Base-by-base conservation (phyloP, 1,140 invertebrate genomes). In the Drosophila quadrilineata region DNA sequence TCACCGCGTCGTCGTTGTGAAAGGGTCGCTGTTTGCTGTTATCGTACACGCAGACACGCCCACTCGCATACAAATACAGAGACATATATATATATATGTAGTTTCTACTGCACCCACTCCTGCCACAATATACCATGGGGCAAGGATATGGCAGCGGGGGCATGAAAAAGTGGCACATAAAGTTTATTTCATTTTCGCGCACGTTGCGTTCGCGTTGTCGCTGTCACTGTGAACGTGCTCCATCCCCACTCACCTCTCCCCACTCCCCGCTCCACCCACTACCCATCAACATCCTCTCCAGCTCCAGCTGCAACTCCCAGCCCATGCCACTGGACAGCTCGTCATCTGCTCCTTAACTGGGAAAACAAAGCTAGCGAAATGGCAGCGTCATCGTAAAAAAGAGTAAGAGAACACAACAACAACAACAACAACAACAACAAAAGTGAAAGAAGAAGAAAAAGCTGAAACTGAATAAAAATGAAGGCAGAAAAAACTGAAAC, bases 181-280 rank as follows among this genome's bases (percentile, higher is more conserved):
- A 85, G 80, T 85, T 85, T 85, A 85, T 85, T 85, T 85, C 79
- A 85, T 85, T 85, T 85, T 85, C 80, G 79, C 74, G 77, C 79
- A 84, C 79, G 68, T 76, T 79, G 75, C 71, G 71, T 71, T 75
- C 72, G 45, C 67, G 43, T 71, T 67, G 72, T 75, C 71, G 76
- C 64, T 71, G 69, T 67, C 57, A 28, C 33, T 66, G 38, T n/a
- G n/a, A n/a, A n/a, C n/a, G n/a, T 19, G 16, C 10, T 17, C 41
- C 21, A 3, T 21, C 33, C 2, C 3, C 36, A 1, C 5, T 1
- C 8, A 16, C 22, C 31, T 19, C 35, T 0, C 35, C 31, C 6
- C 31, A 14, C n/a, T 29, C 22, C 8, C 12, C 6, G 2, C 19
- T 41, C 17, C 12, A 31, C 14, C 22, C 3, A 3, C 35, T n/a